phyloP scores from a whole-genome alignment of 2,888 invertebrate species.

The Himalopsyche anomala region DNA sequence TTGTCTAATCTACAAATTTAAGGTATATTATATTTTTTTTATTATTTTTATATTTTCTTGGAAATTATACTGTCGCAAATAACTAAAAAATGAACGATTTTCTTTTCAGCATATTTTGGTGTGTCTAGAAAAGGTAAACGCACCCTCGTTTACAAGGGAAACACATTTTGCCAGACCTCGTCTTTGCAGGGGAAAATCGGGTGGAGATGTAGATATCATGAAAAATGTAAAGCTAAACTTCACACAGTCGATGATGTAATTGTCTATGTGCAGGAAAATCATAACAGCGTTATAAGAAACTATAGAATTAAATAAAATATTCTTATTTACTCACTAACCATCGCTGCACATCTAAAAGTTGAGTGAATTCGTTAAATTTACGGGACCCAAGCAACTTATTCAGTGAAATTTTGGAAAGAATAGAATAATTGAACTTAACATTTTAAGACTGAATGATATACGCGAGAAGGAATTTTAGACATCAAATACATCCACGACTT shows the following conservation, averaged over 20 bases:
- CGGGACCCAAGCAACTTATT: too few species aligned
- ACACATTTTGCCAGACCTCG: constrained; percentile 33
- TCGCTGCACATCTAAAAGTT: not conserved
- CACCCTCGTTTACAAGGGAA: constrained; percentile 10
- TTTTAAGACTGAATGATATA: too few species aligned
- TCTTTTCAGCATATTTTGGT: constrained; percentile 47
- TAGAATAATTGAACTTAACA: too few species aligned
- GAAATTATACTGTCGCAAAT: too few species aligned
- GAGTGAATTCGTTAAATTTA: too few species aligned
- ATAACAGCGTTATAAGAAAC: not conserved
- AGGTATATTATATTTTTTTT: too few species aligned
- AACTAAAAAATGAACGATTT: not conserved
- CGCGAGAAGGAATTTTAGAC: too few species aligned
- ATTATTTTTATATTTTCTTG: too few species aligned
- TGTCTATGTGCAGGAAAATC: not conserved
- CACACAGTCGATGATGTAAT: constrained; percentile 25
- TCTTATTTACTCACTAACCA: not conserved
- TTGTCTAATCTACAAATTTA: too few species aligned
- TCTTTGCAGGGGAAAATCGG: not conserved
- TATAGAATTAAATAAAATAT: too few species aligned
- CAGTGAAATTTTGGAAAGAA: too few species aligned
- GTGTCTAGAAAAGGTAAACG: constrained; percentile 49
- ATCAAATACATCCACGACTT: too few species aligned
- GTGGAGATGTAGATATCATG: constrained; percentile 34
- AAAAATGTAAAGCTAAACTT: constrained; percentile 16